phyloP scores from a whole-genome alignment of 1,140 invertebrate species.

The Apis laboriosa region DNA sequence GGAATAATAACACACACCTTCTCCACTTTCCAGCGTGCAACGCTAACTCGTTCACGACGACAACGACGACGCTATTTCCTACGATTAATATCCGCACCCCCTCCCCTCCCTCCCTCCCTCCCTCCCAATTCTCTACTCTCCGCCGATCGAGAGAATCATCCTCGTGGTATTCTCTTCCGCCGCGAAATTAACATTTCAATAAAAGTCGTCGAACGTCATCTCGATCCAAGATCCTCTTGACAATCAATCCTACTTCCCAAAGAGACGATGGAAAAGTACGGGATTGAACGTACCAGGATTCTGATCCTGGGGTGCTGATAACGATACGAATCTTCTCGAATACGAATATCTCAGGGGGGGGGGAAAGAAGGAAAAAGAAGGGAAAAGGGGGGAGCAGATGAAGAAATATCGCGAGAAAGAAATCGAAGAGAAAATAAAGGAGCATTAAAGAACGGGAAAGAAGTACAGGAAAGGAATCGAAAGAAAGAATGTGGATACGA shows the following conservation, averaged over 20 bases:
- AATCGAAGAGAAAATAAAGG: constrained; percentile 8
- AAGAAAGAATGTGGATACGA: too few species aligned
- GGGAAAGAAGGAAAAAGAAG: neutral
- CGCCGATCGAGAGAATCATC: neutral
- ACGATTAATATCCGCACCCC: constrained; percentile 16
- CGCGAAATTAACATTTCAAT: constrained; percentile 43
- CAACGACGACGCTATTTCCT: constrained; percentile 12
- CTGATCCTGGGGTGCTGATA: constrained; percentile 11
- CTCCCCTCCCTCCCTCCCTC: neutral
- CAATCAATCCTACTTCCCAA: neutral
- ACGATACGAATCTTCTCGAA: constrained; percentile 21
- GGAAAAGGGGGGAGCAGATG: constrained; percentile 11
- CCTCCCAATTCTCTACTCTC: too few species aligned
- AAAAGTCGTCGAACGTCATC: neutral
- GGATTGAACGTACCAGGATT: constrained; percentile 15
- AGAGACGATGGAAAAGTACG: constrained; percentile 34
- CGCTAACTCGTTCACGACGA: neutral
- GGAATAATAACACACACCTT: neutral
- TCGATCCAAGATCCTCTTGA: too few species aligned
- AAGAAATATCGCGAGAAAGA: neutral
- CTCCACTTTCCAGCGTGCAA: neutral
- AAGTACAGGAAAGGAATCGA: too few species aligned
- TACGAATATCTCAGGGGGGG: neutral
- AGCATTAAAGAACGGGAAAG: constrained; percentile 22
- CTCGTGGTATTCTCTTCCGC: neutral